phyloP scores from a whole-genome alignment of 1,140 invertebrate species.

The Euwallacea fornicatus region DNA sequence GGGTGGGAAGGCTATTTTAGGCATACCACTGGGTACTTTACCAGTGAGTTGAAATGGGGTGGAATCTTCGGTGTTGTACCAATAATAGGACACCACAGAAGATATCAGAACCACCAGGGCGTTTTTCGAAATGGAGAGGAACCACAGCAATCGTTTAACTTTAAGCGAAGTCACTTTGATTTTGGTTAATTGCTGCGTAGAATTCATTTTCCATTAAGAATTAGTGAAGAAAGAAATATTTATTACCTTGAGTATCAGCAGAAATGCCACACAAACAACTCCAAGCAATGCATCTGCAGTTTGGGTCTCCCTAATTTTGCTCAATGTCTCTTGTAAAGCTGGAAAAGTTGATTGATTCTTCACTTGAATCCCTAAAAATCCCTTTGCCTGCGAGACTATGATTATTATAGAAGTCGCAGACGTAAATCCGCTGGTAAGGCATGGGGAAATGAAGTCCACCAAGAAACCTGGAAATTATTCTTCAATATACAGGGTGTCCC shows the following conservation, averaged over 20 bases:
- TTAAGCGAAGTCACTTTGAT: slow-evolving; percentile 55
- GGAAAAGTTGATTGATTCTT: slow-evolving; percentile 63
- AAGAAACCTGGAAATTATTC: slow-evolving; percentile 74
- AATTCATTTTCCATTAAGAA: background rate
- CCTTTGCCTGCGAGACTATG: slow-evolving; percentile 84
- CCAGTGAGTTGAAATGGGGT: slow-evolving; percentile 62
- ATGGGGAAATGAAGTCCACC: slow-evolving; percentile 89
- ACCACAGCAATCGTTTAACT: slow-evolving; percentile 65
- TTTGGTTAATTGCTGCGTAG: slow-evolving; percentile 66
- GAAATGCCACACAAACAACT: slow-evolving; percentile 63
- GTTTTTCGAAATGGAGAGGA: slow-evolving; percentile 75
- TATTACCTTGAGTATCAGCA: slow-evolving; percentile 67
- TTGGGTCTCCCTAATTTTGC: slow-evolving; percentile 60
- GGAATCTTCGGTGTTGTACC: slow-evolving; percentile 53
- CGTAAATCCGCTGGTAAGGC: slow-evolving; percentile 91
- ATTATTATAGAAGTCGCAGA: slow-evolving; percentile 92
- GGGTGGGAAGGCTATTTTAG: slow-evolving; percentile 46
- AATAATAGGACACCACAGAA: slow-evolving; percentile 61
- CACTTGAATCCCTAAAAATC: slow-evolving; percentile 73
- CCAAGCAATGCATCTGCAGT: slow-evolving; percentile 67
- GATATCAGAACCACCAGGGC: slow-evolving; percentile 76
- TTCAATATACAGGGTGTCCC: too few relatives aligned
- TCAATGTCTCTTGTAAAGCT: slow-evolving; percentile 59
- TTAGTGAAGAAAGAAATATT: background rate
- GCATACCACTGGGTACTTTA: slow-evolving; percentile 39